phyloP scores from a whole-genome alignment of 2,113 vertebrate genomes.

The Clarias macrocephalus region DNA sequence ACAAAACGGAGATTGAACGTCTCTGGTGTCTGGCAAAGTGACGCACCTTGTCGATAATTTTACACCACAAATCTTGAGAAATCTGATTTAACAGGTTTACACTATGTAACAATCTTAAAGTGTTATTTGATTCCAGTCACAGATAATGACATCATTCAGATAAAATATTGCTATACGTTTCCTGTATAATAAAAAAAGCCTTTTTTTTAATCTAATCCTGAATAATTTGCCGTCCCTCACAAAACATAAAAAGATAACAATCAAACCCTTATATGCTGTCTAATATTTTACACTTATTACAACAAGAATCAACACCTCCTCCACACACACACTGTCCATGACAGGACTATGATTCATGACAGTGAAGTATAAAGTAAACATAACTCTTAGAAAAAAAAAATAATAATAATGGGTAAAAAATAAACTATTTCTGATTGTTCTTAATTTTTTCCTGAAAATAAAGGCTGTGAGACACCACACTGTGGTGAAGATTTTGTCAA shows the following conservation, averaged over 20 bases:
- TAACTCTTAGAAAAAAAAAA: background rate
- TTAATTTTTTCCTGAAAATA: background rate
- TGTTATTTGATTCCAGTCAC: background rate
- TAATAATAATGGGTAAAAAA: background rate
- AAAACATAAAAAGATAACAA: background rate
- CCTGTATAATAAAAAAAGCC: background rate
- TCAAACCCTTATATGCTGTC: background rate
- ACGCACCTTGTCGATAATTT: background rate
- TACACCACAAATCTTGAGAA: background rate
- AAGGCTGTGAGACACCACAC: slow-evolving; percentile 10
- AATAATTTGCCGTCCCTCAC: background rate
- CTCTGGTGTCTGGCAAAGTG: background rate
- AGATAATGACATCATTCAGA: background rate
- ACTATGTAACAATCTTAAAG: background rate
- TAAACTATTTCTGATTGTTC: background rate
- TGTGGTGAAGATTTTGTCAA: background rate
- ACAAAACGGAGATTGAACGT: background rate
- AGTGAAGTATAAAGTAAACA: background rate
- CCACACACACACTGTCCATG: background rate
- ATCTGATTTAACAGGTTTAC: background rate
- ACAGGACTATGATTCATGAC: background rate
- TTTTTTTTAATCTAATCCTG: background rate
- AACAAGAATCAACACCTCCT: background rate
- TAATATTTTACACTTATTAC: background rate
- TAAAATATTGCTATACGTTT: background rate